Evolutionary conservation across 2,797 vertebrate species (phyloP), one percentile per base, ranked within the genome.

Genomic region (Clarias laeviceps): DNA sequence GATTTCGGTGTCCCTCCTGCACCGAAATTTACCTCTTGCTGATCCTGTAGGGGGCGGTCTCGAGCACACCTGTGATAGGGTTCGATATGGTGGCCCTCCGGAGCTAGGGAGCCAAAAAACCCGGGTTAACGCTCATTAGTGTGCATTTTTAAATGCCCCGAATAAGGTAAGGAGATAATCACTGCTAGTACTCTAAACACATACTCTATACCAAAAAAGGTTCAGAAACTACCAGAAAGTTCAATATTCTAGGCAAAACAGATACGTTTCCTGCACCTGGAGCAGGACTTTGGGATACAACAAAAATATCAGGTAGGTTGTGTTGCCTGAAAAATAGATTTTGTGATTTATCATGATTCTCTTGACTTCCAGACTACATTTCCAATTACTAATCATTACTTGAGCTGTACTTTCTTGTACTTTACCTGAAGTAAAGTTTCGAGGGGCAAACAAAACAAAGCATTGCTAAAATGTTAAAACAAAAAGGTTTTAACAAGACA

Each of bases 21-120:
- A 72, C 2, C 62, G 82, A 59, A 45, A 92, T 96, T 99, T 98
- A 99, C 98, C 98, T 99, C 96, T 99, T 99, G 96, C 98, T 99
- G 97, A 99, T 98, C 95, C 98, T 97, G 96, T 99, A 99, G 91
- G 97, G 89, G 93, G 98, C 98, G 78, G 98, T 99, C 96, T 99
- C 98, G 94, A 99, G 96, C 92, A 98, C 96, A 94, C 98, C 98
- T 90, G 98, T 99, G 97, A 99, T 88, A 92, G 98, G 98, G 94
- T 99, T 99, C 95, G 98, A 99, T 96, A 99, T 99, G 96, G 98
- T 99, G 95, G 98, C 98, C 96, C 98, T 97, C 96, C 97, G 99
- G 91, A 99, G 96, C 98, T 99, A 97, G 96, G 96, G 96, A 98
- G 96, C 97, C 97, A 97, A 89, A 91, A 94, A 86, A 72, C 50